phyloP scores from a whole-genome alignment of 2,113 vertebrate genomes.

The Carassius auratus region DNA sequence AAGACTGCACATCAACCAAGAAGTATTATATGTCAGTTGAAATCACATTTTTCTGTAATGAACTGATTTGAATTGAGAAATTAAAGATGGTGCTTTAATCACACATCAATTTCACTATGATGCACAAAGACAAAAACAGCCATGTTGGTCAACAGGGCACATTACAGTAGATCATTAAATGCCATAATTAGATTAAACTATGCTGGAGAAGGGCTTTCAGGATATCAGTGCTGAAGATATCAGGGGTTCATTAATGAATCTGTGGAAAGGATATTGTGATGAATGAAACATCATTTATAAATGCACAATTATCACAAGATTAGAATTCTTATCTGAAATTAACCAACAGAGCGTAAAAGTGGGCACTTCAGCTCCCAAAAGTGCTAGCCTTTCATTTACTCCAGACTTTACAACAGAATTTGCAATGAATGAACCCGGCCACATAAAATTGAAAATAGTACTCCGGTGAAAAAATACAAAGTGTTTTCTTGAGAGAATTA shows the following conservation, averaged over 20 bases:
- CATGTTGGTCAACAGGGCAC: neutral
- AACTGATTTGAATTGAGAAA: neutral
- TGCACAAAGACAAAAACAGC: neutral
- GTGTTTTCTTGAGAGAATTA: neutral
- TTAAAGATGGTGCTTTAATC: conserved; percentile 3
- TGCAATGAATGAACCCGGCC: neutral
- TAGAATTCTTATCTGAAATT: conserved; percentile 8
- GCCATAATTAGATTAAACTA: neutral
- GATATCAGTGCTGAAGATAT: conserved; percentile 5
- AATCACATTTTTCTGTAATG: conserved; percentile 4
- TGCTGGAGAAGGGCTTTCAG: too few relatives aligned
- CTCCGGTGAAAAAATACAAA: neutral
- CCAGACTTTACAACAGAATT: neutral
- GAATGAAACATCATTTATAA: neutral
- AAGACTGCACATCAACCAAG: neutral
- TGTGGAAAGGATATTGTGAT: neutral
- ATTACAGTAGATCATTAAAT: neutral
- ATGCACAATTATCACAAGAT: neutral
- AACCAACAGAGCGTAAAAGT: neutral
- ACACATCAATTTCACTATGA: neutral
- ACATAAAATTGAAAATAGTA: neutral
- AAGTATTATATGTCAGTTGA: neutral
- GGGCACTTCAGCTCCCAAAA: neutral
- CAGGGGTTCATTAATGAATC: conserved; percentile 10
- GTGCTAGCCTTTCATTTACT: neutral